Evolutionary conservation across 1,140 invertebrate species (phyloP), one percentile per base, ranked within the genome.

Genomic region (Leptopilina clavipes): DNA sequence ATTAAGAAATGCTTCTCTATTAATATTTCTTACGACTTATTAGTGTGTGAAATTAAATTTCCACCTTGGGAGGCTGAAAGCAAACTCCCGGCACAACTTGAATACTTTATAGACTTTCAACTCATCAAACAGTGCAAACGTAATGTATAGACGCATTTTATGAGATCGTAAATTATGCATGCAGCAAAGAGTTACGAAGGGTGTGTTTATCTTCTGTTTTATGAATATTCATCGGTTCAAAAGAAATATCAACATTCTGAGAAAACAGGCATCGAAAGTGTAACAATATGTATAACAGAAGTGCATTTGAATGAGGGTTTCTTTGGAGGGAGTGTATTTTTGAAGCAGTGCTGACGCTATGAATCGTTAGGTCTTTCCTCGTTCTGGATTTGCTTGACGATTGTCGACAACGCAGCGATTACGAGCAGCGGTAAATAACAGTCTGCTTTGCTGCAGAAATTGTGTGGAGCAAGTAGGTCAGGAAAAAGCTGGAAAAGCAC

Each of bases 161-260:
- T 52, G 48, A 52, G 48, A 52, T 52, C n/a, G 48, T 52, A 52
- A 52, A 52, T 52, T 52, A 52, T 52, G 48, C 48, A 52, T 52
- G n/a, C 48, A 52, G 48, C 48, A 2, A 52, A 52, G 48, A 52
- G 48, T 52, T 52, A n/a, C 48, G 48, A 17, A n/a, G 48, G 17
- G 48, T 52, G 48, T 52, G 48, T 52, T 52, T 52, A 52, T 52
- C 48, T 52, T 52, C 14, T 52, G 48, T 52, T 52, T 2, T 17
- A 52, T 52, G 48, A 52, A 52, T 52, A 52, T 52, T 52, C 48
- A 52, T n/a, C 12, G 48, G 48, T 17, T 17, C 2, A 52, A 52
- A 52, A 52, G 48, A 52, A 52, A 52, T 52, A 52, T 52, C 48
- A 52, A 52, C 48, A 52, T 52, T 52, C 48, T 52, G 48, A 52